Base-by-base conservation (phyloP, 2,113 vertebrate species). In the Odontophorus gujanensis region DNA sequence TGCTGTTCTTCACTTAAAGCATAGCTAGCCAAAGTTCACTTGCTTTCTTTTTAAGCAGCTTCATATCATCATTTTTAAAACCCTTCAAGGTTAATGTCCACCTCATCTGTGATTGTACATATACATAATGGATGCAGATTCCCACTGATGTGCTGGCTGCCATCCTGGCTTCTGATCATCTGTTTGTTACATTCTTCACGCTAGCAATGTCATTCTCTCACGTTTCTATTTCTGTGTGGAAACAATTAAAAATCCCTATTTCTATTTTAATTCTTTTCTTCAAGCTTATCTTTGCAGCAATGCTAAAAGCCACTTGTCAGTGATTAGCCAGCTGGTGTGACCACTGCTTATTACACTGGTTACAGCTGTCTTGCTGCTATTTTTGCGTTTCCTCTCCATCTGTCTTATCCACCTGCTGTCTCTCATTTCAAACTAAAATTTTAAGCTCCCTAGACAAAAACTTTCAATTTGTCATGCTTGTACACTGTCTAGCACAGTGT, bases 291-390 rank as follows among this genome's bases (percentile, higher is more conserved):
- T 88, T 78, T 81, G 65, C 47, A 43, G 13, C 53, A 80, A 5
- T 74, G 68, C 74, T 75, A 95, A 77, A 83, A 95, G 78, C 15
- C 92, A 85, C 90, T 93, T 91, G 85, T 80, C 85, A 94, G 80
- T 93, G 85, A 96, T 96, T 88, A 94, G 76, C 83, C 90, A 93
- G 95, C 92, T 96, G 95, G 92, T 96, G 88, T 88, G 95, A 92
- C 95, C 95, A 92, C 85, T 96, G 90, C 80, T 90, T 90, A 88
- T 38, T 93, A 43, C 65, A 57, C 69, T 91, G 68, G 80, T 85
- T 96, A 86, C 95, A 96, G 93, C 92, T 96, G 93, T 88, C 93
- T 94, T 92, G 87, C 76, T 90, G 88, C 76, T 94, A 90, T 91
- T 96, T 95, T 89, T 91, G 76, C 85, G 50, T 95, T 96, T 95